These are phyloP conservation scores for Catagonus wagneri DNA, from an alignment of 2,113 vertebrate species.

Conservation along the genomic window DNA sequence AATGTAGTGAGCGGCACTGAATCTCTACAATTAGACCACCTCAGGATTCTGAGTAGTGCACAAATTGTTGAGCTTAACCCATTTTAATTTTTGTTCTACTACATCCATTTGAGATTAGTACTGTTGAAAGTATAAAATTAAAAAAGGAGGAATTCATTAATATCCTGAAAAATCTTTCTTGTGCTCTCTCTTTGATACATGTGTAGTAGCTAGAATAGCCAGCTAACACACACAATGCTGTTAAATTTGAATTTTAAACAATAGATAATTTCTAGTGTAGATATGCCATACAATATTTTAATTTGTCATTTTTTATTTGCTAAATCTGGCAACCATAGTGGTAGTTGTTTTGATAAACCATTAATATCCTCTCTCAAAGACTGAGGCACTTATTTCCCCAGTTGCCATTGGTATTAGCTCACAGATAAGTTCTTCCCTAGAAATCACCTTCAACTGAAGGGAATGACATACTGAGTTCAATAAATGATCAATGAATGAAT, in stretches of 20 bases:
- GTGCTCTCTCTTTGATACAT: background rate
- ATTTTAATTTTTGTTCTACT: conserved; percentile 11
- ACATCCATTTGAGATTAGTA: background rate
- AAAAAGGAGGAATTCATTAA: background rate
- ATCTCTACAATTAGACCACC: background rate
- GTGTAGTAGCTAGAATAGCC: background rate
- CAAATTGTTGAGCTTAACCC: background rate
- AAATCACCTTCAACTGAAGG: background rate
- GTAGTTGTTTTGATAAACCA: background rate
- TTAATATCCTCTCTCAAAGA: background rate
- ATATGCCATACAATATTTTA: background rate
- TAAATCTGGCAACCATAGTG: background rate
- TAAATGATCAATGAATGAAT: background rate
- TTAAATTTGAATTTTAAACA: conserved; percentile 53
- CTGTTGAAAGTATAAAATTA: background rate
- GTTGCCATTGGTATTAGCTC: background rate
- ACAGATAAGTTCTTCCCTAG: background rate
- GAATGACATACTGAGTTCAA: background rate
- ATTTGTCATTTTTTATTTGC: background rate
- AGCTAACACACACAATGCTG: background rate
- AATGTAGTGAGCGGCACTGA: background rate
- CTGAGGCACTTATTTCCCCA: background rate
- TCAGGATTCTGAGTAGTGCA: background rate
- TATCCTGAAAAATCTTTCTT: conserved; percentile 25
- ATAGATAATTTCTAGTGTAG: background rate